Evolutionary conservation across 1,140 invertebrate genomes (phyloP), one percentile per base, ranked within the genome.

Genomic region (Dendrolimus kikuchii): DNA sequence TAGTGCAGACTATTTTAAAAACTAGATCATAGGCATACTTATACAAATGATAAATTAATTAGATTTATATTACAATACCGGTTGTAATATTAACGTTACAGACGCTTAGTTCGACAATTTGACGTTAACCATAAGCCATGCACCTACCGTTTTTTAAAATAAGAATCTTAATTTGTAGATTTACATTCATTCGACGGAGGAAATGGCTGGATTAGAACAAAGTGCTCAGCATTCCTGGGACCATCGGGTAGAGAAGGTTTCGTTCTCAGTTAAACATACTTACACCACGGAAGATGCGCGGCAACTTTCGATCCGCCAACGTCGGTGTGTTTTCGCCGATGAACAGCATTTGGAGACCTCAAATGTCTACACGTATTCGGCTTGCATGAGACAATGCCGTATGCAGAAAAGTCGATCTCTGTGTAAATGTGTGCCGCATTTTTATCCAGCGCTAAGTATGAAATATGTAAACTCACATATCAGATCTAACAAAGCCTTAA

Each of bases 191-290:
- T 91, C 90, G 6, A 89, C 89, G 0, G 90, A 92, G 66, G 92
- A 93, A 69, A 89, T 91, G 74, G 90, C 92, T 4, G 90, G 90
- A 0, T 67, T 91, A 1, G 92, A 93, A 53, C 89, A 91, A 58
- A 89, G 88, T 62, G 89, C 92, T 0, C 92, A 93, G 59, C 90
- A 92, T 57, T 81, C 90, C n/a, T 93, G 92, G 92, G 89, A 90
- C 9, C 81, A 78, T 8, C 86, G 88, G 49, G 87, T 91, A n/a
- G 88, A 90, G 38, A 90, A 89, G 61, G 89, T 93, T 5, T 88
- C 89, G 0, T 93, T 93, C 62, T 90, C 90, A 0, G 89, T 92
- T 37, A 93, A 92, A 76, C 90, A 92, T 63, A 93, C 92, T 3
- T 93, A 93, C 64, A 93, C 92, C 0, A 93, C 92, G 2, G 89